Base-by-base conservation (phyloP, 2,888 invertebrate genomes). In the Peribatodes rhomboidaria region DNA sequence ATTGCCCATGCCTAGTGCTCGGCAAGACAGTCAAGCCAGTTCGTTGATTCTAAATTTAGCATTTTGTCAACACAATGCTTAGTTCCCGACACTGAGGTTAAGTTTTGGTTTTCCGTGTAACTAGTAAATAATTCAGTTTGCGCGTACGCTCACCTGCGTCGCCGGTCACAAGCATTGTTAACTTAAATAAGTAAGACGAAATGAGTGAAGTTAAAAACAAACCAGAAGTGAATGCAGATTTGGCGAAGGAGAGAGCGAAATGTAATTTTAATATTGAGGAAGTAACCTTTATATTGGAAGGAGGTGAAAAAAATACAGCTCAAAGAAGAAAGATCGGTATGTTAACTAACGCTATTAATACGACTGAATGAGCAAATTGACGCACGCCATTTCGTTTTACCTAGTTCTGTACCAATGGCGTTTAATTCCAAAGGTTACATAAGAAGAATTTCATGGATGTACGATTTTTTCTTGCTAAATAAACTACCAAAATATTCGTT, bases 241-340 rank as follows among this genome's bases (percentile, higher is more conserved):
- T 97, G 57, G 88, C 87, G 60, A 95, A 89, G 72, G 97, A 97
- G 84, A 94, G 97, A 61, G 87, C 90, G 53, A 95, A 94, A 76
- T 97, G 97, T 74, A 95, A 94, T 54, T 97, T 97, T 81, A 90
- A 96, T 83, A 88, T 95, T 0, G 80, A 90, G 68, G 98, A 98
- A 89, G 90, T 98, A 69, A 97, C 97, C 0, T 85, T 95, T 76
- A 94, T 97, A 70, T 87, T 97, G 70, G 97, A 97, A 81, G 98
- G 98, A 0, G 96, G 96, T 1, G 86, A 92, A 65, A 92, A 96
- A 53, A 96, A 95, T 83, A 97, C 97, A 4, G 79, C 87, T 60
- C 94, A 95, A 72, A 94, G 97, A 74, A 95, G 83, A 64, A 80
- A 84, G 72, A 83, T 91, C 55, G 92, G 93, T 92, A 65, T 82